Conservation (phyloP, 2,888 invertebrate species). For the Eupithecia dodoneata region DNA sequence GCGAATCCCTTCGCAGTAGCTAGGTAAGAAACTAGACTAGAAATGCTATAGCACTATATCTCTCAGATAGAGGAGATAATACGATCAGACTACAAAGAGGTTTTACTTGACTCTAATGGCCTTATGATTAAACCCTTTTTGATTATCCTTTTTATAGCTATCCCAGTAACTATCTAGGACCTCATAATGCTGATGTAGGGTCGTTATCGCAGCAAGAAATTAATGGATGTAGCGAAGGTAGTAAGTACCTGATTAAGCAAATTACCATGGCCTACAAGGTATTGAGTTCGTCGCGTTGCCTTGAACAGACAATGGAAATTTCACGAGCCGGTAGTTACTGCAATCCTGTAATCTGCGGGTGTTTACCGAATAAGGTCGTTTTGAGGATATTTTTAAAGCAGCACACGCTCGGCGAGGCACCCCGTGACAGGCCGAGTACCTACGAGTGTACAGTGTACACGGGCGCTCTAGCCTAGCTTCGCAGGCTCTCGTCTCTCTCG, state of each 20-base stretch:
- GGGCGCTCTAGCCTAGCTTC: neutral
- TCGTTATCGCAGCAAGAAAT: slow-evolving; percentile 8
- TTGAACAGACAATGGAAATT: slow-evolving; percentile 29
- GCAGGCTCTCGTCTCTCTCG: no score
- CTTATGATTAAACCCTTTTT: neutral
- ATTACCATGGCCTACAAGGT: slow-evolving; percentile 17
- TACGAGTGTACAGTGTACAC: neutral
- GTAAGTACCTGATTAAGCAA: slow-evolving; percentile 18
- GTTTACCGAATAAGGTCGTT: slow-evolving; percentile 2
- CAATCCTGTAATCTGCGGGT: slow-evolving; percentile 23
- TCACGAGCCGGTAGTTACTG: slow-evolving; percentile 23
- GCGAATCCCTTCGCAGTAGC: neutral
- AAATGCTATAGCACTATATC: neutral
- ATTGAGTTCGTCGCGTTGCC: slow-evolving; percentile 28
- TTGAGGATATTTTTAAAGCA: slow-evolving; percentile 10
- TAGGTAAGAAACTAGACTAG: neutral
- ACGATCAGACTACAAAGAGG: neutral
- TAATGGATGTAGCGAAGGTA: neutral
- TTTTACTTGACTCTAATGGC: neutral
- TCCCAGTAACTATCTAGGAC: slow-evolving; percentile 4
- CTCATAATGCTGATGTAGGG: neutral
- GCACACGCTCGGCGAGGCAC: neutral
- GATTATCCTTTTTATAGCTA: slow-evolving; percentile 8
- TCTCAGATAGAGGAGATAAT: neutral
- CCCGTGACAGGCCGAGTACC: neutral